Percentiles rank a stretch among this genome's conserved stretches.
Conservation (phyloP, 1,140 invertebrate genomes). For the Sycophila sp. region DNA sequence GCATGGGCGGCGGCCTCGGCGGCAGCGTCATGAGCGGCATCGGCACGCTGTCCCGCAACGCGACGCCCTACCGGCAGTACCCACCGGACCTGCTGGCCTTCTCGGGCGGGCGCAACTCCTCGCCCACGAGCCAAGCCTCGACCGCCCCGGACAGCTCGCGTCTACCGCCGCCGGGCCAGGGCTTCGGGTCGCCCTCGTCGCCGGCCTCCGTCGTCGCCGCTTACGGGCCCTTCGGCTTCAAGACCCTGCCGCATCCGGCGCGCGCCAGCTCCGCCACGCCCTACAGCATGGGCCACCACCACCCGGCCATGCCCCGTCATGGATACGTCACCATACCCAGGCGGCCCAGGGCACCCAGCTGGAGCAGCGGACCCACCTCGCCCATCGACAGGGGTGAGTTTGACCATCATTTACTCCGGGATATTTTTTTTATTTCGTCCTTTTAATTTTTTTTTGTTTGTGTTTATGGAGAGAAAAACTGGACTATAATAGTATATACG, state of each 20-base stretch:
- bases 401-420: no score
- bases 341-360: constrained; percentile 81
- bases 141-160: constrained; percentile 76
- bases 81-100: constrained; percentile 86
- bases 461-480: no score
- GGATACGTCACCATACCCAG: constrained; percentile 87
- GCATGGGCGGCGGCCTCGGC: constrained; percentile 24
- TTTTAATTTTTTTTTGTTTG: no score
- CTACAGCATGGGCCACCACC: constrained; percentile 66
- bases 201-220: constrained; percentile 47
- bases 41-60: constrained; percentile 58
- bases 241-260: constrained; percentile 75
- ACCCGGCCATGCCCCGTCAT: constrained; percentile 73
- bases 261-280: constrained; percentile 73
- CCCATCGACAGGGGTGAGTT: constrained; percentile 47
- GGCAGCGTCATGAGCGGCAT: constrained; percentile 26
- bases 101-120: constrained; percentile 69
- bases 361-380: constrained; percentile 74
- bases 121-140: constrained; percentile 74
- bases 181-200: constrained; percentile 49
- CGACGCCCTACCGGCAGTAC: constrained; percentile 69
- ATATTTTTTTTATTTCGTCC: no score
- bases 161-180: constrained; percentile 55
- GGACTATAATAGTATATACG: no score
- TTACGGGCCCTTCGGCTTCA: constrained; percentile 64